Conservation (phyloP, 2,888 invertebrate species). For the Netelia melanura region DNA sequence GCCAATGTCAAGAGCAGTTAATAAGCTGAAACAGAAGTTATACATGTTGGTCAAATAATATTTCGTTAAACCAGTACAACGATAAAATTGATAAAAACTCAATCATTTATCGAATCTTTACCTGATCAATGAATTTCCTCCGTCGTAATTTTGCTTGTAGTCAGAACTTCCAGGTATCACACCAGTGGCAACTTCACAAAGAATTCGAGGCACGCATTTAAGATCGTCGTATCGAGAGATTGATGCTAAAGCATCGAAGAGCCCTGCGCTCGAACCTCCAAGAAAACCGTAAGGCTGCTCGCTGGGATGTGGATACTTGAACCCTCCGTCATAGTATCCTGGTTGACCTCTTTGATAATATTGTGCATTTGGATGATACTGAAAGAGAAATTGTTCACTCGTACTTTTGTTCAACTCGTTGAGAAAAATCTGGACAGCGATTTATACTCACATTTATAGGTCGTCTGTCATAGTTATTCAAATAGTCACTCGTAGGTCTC, state of each 20-base stretch:
- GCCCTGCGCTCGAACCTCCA: slow-evolving; percentile 71
- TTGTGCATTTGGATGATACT: slow-evolving; percentile 52
- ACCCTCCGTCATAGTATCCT: slow-evolving; percentile 59
- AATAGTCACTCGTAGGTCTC: slow-evolving; percentile 47
- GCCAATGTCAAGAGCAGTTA: slow-evolving; percentile 86
- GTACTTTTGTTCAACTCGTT: background rate
- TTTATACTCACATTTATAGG: slow-evolving; percentile 39
- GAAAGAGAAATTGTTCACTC: background rate
- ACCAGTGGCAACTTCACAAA: slow-evolving; percentile 90
- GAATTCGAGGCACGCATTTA: slow-evolving; percentile 91
- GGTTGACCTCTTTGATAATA: slow-evolving; percentile 37
- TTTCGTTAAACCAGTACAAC: too few relatives aligned
- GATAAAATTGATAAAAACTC: slow-evolving; percentile 35
- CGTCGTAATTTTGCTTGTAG: slow-evolving; percentile 69
- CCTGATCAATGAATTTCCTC: slow-evolving; percentile 86
- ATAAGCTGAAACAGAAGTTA: slow-evolving; percentile 85
- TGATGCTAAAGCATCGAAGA: slow-evolving; percentile 86
- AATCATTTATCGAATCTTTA: slow-evolving; percentile 78
- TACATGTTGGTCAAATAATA: background rate
- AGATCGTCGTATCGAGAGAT: slow-evolving; percentile 91
- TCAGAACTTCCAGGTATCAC: slow-evolving; percentile 76
- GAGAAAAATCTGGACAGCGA: background rate
- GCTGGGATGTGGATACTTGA: slow-evolving; percentile 56
- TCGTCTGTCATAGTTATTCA: slow-evolving; percentile 45
- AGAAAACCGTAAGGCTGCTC: slow-evolving; percentile 59